Evolutionary conservation across 2,797 vertebrate genomes (phyloP).

Genomic region (Choloepus didactylus): DNA sequence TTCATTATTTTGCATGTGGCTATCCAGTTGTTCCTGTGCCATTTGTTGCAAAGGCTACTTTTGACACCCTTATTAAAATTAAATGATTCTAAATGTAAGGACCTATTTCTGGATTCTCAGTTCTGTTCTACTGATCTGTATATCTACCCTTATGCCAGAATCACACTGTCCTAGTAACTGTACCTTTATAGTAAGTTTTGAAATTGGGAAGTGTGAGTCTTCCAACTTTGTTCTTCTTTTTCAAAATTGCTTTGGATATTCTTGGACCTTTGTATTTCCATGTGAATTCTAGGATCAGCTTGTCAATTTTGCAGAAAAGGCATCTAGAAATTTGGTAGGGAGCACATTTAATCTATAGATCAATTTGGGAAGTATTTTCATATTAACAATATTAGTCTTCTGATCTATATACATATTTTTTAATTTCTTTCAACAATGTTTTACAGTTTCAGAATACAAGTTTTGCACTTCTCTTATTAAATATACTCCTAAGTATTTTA

Average conservation of each 20-base stretch:
- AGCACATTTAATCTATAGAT: neutral
- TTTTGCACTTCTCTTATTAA: slow-evolving; percentile 35
- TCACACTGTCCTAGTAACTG: neutral
- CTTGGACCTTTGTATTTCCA: slow-evolving; percentile 22
- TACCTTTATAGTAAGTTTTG: slow-evolving; percentile 28
- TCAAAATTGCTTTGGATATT: slow-evolving; percentile 12
- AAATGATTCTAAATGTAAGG: neutral
- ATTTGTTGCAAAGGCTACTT: slow-evolving; percentile 2
- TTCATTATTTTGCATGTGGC: slow-evolving; percentile 19
- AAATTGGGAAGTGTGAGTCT: slow-evolving; percentile 4
- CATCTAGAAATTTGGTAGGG: neutral
- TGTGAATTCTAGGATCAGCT: slow-evolving; percentile 4
- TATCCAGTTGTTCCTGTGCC: slow-evolving; percentile 9
- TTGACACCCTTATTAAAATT: neutral
- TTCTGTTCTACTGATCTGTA: neutral
- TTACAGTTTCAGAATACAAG: neutral
- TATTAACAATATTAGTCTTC: neutral
- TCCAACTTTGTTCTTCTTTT: neutral
- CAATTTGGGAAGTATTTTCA: neutral
- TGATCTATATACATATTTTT: slow-evolving; percentile 1
- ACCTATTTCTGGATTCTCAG: neutral
- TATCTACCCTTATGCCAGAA: neutral
- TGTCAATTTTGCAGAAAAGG: slow-evolving; percentile 9
- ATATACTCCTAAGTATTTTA: neutral
- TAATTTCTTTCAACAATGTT: slow-evolving; percentile 5